A percentile compares a stretch with the other conserved stretches of the same genome.
These are phyloP conservation scores for Microchrysa polita DNA, from an alignment of 2,888 invertebrate species.

Conservation along the genomic window DNA sequence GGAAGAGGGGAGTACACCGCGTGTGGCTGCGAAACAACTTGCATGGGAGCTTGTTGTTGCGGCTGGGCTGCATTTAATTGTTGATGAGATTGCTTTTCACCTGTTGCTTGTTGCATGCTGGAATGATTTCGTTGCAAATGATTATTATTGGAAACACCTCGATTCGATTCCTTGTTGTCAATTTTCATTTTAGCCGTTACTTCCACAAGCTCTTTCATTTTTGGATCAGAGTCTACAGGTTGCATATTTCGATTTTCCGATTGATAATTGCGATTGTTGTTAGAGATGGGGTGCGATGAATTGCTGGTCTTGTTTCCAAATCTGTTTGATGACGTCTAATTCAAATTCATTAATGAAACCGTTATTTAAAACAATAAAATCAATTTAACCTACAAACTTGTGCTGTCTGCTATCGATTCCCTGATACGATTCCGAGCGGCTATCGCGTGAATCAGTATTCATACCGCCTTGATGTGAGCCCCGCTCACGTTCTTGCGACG, in stretches of 20 bases:
- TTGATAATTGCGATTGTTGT: constrained; percentile 21
- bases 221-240: constrained; percentile 42
- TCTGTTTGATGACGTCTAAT: background rate
- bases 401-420: constrained; percentile 27
- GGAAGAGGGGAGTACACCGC: constrained; percentile 52
- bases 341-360: background rate
- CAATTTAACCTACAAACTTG: constrained; percentile 32
- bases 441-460: background rate
- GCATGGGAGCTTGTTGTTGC: constrained; percentile 28
- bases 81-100: constrained; percentile 50
- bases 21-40: constrained; percentile 32
- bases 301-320: constrained; percentile 27
- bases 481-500: constrained; percentile 34
- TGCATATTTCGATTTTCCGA: constrained; percentile 59
- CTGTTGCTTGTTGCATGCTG: constrained; percentile 51
- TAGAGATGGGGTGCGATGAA: constrained; percentile 52
- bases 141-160: background rate
- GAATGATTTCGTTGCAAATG: constrained; percentile 37
- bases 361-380: constrained; percentile 1
- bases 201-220: constrained; percentile 55
- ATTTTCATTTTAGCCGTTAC: constrained; percentile 58
- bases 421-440: background rate
- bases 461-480: background rate
- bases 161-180: constrained; percentile 49
- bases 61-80: constrained; percentile 32